Base-by-base conservation (phyloP, 2,888 invertebrate species). In the Tenthredo amoena region DNA sequence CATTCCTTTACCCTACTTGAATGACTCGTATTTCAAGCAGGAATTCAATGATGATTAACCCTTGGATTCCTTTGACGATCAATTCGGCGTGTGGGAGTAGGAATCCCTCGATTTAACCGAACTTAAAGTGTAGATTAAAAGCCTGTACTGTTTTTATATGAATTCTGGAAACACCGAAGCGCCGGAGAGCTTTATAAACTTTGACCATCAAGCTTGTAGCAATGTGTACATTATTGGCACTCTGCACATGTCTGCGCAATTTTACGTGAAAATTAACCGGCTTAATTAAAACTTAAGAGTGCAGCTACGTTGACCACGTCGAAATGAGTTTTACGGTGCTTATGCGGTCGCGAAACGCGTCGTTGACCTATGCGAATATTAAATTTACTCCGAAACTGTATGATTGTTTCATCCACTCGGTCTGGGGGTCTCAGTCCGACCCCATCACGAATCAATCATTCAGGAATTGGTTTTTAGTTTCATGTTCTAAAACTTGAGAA, bases 301-400 rank as follows among this genome's bases (percentile, higher is more conserved):
- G 72, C 1, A 43, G n/a, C 43, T 26, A 1, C 26, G 68, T 26
- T 18, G 68, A 68, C 9, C 5, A 34, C 2, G 1, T 18, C 34
- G 34, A 34, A 68, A 68, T 34, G 1, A 68, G 6, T 68, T 68
- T 34, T 18, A 12, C 68, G 6, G 31, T 6, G 34, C 4, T 34
- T 18, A 5, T 34, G 31, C 15, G 7, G 34, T 18, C 18, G 68
- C 34, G 34, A 68, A 68, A 15, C 26, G 68, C 34, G 18, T 34
- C 43, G 74, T 74, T 47, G 77, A 77, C 77, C 55, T 31, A 9
- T 55, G 3, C 34, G 77, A n/a, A 55, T 18, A 77, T 77, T 26
- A 77, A 50, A 77, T 77, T 77, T 55, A 34, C 55, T 40, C 10
- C 12, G n/a, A 21, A 74, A 43, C 37, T 18, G 12, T 12, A 15